A percentile compares a stretch with the other conserved stretches of the same genome.
Conservation (phyloP, 2,797 vertebrate genomes). For the Taeniopygia guttata region DNA sequence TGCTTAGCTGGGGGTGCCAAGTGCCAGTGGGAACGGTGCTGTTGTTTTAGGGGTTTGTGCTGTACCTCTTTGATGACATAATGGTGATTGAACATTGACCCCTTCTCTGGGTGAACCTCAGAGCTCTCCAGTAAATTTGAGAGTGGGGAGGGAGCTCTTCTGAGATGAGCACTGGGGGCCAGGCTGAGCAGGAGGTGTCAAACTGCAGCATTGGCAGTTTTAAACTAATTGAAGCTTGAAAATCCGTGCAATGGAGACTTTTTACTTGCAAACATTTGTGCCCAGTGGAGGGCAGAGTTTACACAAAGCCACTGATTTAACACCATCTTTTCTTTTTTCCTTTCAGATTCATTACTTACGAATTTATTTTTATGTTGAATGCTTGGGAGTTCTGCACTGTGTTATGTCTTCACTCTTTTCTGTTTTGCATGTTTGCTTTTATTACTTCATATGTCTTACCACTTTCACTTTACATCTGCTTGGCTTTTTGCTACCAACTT, state of each 20-base stretch:
- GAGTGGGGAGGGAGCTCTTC: not conserved
- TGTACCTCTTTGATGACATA: not conserved
- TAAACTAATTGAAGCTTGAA: not conserved
- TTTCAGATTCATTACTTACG: slow-evolving; percentile 12
- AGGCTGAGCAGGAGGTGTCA: not conserved
- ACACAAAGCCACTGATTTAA: not conserved
- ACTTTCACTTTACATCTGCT: slow-evolving; percentile 35
- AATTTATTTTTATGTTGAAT: slow-evolving; percentile 26
- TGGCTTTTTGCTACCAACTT: slow-evolving; percentile 54
- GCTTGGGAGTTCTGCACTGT: not conserved
- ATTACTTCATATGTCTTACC: slow-evolving; percentile 17
- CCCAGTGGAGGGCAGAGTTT: not conserved
- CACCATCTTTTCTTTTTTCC: not conserved
- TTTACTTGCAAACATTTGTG: not conserved
- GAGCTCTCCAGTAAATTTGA: not conserved
- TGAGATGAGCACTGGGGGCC: not conserved
- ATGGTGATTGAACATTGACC: not conserved
- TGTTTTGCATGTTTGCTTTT: slow-evolving; percentile 62
- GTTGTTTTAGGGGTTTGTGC: not conserved
- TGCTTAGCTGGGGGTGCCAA: not conserved
- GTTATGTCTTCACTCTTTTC: slow-evolving; percentile 43
- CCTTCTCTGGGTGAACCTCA: not conserved
- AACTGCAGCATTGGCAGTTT: not conserved
- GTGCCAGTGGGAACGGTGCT: not conserved
- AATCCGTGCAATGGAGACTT: not conserved